These are phyloP conservation scores for Serrognathus titanus DNA, from an alignment of 2,888 invertebrate genomes.

Conservation along the genomic window DNA sequence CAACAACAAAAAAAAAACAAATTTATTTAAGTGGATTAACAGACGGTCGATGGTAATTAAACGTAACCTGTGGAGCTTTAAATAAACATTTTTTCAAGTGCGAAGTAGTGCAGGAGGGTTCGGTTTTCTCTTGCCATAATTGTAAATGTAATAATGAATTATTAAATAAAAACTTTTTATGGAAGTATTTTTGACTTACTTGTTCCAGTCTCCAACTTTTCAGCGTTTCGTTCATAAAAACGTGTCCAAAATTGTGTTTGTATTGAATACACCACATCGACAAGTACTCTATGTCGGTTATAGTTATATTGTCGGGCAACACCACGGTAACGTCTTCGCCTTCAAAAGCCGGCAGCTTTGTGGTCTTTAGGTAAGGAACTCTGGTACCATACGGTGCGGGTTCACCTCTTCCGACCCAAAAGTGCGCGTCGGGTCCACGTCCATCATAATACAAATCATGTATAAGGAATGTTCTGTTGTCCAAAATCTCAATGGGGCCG, in stretches of 20 bases:
- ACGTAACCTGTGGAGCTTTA: no score
- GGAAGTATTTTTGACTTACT: no score
- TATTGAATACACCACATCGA: slow-evolving; percentile 2
- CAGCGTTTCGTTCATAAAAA: background rate
- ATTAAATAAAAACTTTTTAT: no score
- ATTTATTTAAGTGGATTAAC: no score
- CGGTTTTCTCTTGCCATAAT: no score
- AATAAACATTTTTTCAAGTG: no score
- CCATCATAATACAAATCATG: slow-evolving; percentile 15
- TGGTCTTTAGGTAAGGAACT: slow-evolving; percentile 5
- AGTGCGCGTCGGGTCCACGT: slow-evolving; percentile 25
- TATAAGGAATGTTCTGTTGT: slow-evolving; percentile 5
- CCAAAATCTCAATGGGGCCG: slow-evolving; percentile 8
- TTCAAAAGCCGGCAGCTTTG: background rate
- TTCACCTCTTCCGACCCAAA: slow-evolving; percentile 15
- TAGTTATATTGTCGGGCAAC: slow-evolving; percentile 1
- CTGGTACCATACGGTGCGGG: background rate
- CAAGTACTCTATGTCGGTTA: slow-evolving; percentile 4
- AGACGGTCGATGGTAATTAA: no score
- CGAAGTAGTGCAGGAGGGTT: no score
- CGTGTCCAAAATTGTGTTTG: background rate
- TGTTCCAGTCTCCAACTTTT: no score
- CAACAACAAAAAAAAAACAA: no score
- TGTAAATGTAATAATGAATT: no score
- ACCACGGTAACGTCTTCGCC: slow-evolving; percentile 2